These are phyloP conservation scores for Etheostoma perlongum DNA, from an alignment of 2,797 vertebrate species.

Conservation along the genomic window DNA sequence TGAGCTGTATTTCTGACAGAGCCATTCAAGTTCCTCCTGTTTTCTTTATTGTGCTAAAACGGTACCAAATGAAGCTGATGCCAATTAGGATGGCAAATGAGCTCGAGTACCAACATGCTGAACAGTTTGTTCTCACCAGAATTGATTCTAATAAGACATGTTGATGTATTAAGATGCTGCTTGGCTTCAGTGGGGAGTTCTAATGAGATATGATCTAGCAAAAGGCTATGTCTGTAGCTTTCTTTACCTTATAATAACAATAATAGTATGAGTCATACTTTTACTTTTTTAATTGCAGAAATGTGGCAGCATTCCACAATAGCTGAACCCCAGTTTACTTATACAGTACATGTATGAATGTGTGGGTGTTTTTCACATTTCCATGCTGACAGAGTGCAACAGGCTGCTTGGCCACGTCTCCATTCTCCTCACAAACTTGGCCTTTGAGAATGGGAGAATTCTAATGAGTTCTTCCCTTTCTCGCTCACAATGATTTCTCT, in stretches of 20 bases:
- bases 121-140: slow-evolving; percentile 33
- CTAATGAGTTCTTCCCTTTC: slow-evolving; percentile 70
- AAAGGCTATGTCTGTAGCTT: not conserved
- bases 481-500: slow-evolving; percentile 43
- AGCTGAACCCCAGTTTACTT: slow-evolving; percentile 1
- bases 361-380: slow-evolving; percentile 20
- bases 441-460: slow-evolving; percentile 76
- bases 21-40: not conserved
- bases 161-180: slow-evolving; percentile 23
- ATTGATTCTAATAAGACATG: slow-evolving; percentile 26
- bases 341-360: slow-evolving; percentile 15
- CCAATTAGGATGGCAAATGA: slow-evolving; percentile 41
- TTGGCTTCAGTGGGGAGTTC: not conserved
- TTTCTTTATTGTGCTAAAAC: slow-evolving; percentile 8
- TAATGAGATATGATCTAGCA: slow-evolving; percentile 16
- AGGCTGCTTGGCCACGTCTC: slow-evolving; percentile 46
- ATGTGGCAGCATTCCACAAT: not conserved
- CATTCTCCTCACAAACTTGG: slow-evolving; percentile 69
- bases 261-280: not conserved
- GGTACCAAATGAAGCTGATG: slow-evolving; percentile 24
- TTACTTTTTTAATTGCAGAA: not conserved
- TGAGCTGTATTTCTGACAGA: not conserved
- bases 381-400: slow-evolving; percentile 42
- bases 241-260: not conserved
- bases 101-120: not conserved